Conservation (phyloP, 2,888 invertebrate species). For the Acronicta aceris region DNA sequence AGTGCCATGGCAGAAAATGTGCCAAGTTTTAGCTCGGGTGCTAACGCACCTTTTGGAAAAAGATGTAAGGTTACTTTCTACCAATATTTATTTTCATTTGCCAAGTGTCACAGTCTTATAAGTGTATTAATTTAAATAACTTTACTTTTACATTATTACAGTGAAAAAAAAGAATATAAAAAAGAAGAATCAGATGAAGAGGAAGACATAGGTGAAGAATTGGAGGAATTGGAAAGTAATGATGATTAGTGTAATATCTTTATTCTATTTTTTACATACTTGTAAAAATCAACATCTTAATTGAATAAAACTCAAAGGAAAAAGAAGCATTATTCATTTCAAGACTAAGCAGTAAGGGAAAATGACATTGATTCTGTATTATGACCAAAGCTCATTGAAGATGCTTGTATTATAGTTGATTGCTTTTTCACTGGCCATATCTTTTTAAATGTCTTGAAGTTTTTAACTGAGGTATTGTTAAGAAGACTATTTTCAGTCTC, state of each 20-base stretch:
- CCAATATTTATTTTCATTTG: too few species aligned
- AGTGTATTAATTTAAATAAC: background rate
- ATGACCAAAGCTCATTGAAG: conserved; percentile 57
- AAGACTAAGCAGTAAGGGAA: conserved; percentile 21
- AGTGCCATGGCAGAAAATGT: too few species aligned
- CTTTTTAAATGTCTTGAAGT: conserved; percentile 85
- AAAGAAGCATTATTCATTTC: conserved; percentile 12
- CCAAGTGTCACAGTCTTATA: too few species aligned
- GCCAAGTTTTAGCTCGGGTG: too few species aligned
- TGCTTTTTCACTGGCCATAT: conserved; percentile 83
- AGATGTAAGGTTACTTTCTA: too few species aligned
- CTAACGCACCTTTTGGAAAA: too few species aligned
- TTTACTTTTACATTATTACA: conserved; percentile 54
- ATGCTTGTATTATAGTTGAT: conserved; percentile 67
- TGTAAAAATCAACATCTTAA: conserved; percentile 46
- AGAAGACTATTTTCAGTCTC: conserved; percentile 55
- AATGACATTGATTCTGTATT: conserved; percentile 18
- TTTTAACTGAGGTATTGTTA: conserved; percentile 61
- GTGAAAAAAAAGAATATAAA: conserved; percentile 36
- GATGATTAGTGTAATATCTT: conserved; percentile 41
- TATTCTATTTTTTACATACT: conserved; percentile 45
- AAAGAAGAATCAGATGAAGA: conserved; percentile 18
- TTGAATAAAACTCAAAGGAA: conserved; percentile 45
- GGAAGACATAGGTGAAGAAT: conserved; percentile 38
- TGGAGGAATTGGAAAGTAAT: conserved; percentile 35